Conservation (phyloP, 2,888 invertebrate genomes). For the Papilio protenor region DNA sequence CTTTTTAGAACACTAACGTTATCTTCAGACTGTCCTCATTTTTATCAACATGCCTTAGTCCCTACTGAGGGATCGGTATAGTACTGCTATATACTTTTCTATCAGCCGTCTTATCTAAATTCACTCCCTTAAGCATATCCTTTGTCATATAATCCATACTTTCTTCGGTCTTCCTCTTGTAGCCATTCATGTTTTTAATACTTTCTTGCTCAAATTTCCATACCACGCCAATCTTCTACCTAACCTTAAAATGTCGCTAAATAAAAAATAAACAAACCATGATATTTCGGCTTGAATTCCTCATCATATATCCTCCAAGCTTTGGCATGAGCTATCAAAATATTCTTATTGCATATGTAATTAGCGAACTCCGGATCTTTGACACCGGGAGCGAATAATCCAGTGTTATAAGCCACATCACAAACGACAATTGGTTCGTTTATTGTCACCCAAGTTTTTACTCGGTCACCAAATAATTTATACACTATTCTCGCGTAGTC, state of each 20-base stretch:
- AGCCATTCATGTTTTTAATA: too few species aligned
- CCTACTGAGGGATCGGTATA: too few species aligned
- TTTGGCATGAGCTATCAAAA: slow-evolving; percentile 87
- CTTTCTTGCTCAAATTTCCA: too few species aligned
- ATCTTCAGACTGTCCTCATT: too few species aligned
- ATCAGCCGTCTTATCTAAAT: too few species aligned
- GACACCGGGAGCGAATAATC: slow-evolving; percentile 64
- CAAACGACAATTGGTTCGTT: slow-evolving; percentile 86
- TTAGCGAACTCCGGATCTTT: slow-evolving; percentile 72
- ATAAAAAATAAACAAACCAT: slow-evolving; percentile 61
- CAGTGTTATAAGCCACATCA: slow-evolving; percentile 68
- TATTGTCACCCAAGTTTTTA: slow-evolving; percentile 88
- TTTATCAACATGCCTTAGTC: too few species aligned
- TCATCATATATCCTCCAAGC: slow-evolving; percentile 84
- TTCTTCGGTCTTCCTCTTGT: too few species aligned
- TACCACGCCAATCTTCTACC: too few species aligned
- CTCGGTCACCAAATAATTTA: slow-evolving; percentile 84
- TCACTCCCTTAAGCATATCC: too few species aligned
- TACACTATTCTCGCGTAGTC: slow-evolving; percentile 85
- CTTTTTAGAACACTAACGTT: too few species aligned
- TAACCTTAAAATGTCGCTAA: not conserved
- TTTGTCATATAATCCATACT: too few species aligned
- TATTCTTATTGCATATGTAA: slow-evolving; percentile 86
- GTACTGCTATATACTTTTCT: too few species aligned
- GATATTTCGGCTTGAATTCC: slow-evolving; percentile 75